Base-by-base conservation (phyloP, 2,888 invertebrate genomes). In the Byasa hedistus region DNA sequence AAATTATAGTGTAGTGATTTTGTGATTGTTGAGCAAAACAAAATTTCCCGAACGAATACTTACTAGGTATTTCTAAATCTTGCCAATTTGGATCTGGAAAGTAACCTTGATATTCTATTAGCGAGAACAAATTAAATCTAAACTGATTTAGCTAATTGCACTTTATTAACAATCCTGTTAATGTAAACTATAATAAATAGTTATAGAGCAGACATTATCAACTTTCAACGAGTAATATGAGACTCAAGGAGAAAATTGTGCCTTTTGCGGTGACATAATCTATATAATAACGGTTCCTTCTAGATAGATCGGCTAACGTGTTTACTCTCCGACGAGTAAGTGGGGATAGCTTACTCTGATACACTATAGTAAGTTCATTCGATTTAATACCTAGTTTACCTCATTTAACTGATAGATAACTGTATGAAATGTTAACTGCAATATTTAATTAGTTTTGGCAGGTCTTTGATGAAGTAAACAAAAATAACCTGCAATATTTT, bases 181-280 rank as follows among this genome's bases (percentile, higher is more conserved):
- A 39, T 39, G n/a, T 48, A 1, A n/a, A 48, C 48, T n/a, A n/a
- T 48, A n/a, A 48, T 48, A 22, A 12, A 23, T 54, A 54, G n/a
- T 17, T 19, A 51, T 51, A 51, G 12, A 58, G 51, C 27, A 17
- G 27, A 36, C 23, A 24, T 39, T 36, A 64, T 55, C 21, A 60
- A 55, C 27, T 56, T 60, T 27, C 44, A 65, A 55, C 32, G 32
- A n/a, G 48, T 60, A 65, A 65, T 65, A 60, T 48, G 27, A 56
- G 22, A 17, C 56, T 59, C 15, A 21, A 27, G 55, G 56, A 60
- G 60, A 55, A 61, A 65, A 60, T 65, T 54, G 54, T 44, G 44
- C 86, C 85, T 81, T 87, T 79, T 83, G 82, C 78, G 84, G 84
- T 82, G 83, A 85, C 83, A 82, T 84, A 84, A 84, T 83, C 83